Percentiles rank a stretch among this genome's conserved stretches.
phyloP scores from a whole-genome alignment of 2,113 vertebrate species.

The Mesitornis unicolor region DNA sequence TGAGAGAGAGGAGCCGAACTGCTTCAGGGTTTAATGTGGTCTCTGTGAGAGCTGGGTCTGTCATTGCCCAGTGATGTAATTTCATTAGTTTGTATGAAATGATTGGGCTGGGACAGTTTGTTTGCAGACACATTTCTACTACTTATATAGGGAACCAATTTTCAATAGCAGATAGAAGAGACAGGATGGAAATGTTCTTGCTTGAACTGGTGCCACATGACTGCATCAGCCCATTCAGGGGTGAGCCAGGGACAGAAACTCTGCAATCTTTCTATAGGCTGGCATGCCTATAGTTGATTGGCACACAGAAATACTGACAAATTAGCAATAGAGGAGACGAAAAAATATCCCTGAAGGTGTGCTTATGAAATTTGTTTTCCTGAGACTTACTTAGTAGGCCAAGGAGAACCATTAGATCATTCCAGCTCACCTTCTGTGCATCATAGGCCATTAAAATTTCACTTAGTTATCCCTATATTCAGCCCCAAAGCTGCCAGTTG shows the following conservation, averaged over 20 bases:
- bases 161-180: slow-evolving; percentile 10
- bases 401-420: not conserved
- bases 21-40: slow-evolving; percentile 10
- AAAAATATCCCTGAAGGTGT: not conserved
- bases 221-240: not conserved
- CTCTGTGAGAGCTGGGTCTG: not conserved
- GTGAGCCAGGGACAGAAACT: not conserved
- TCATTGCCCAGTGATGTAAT: slow-evolving; percentile 24
- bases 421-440: not conserved
- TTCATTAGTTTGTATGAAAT: slow-evolving; percentile 27
- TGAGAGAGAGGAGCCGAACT: not conserved
- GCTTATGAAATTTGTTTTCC: not conserved
- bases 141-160: not conserved
- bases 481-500: not conserved
- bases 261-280: not conserved
- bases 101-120: not conserved
- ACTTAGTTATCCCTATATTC: not conserved
- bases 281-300: not conserved
- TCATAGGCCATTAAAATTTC: not conserved
- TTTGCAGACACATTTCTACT: not conserved
- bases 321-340: not conserved
- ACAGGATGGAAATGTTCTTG: not conserved
- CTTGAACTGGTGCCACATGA: not conserved
- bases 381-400: not conserved
- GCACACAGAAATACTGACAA: not conserved